Conservation (phyloP, 2,797 vertebrate species). For the Orestias chungarensis region DNA sequence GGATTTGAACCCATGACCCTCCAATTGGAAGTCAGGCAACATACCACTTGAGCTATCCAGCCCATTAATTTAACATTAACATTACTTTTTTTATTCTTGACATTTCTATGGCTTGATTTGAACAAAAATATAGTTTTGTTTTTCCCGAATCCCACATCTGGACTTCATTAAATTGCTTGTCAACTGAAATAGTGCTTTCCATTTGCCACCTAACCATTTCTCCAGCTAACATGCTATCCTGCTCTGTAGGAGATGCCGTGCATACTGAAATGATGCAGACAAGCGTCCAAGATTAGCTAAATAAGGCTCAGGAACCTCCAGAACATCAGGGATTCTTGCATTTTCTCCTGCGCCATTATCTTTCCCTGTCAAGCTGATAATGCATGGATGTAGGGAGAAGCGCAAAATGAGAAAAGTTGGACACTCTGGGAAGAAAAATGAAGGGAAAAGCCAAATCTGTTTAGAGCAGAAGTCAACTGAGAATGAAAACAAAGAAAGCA, state of each 20-base stretch:
- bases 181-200: conserved; percentile 38
- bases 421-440: conserved; percentile 10
- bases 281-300: conserved; percentile 9
- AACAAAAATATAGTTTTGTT: conserved; percentile 32
- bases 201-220: conserved; percentile 38
- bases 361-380: conserved; percentile 1
- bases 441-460: conserved; percentile 18
- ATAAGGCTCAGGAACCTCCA: conserved; percentile 25
- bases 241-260: conserved; percentile 20
- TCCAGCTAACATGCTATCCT: conserved; percentile 45
- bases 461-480: conserved; percentile 16
- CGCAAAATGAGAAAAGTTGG: conserved; percentile 9
- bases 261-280: conserved; percentile 21
- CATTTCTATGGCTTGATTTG: conserved; percentile 44
- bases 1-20: too few relatives aligned
- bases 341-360: conserved; percentile 32
- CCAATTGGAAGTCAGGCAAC: too few relatives aligned
- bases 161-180: conserved; percentile 49
- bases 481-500: conserved; percentile 35
- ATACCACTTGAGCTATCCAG: too few relatives aligned
- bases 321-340: conserved; percentile 5
- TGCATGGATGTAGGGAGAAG: background rate
- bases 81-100: too few relatives aligned
- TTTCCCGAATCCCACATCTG: conserved; percentile 35
- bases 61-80: too few relatives aligned